Percentiles rank a stretch among this genome's conserved stretches.
Conservation (phyloP, 1,140 invertebrate genomes). For the Drosophila pallidifrons region DNA sequence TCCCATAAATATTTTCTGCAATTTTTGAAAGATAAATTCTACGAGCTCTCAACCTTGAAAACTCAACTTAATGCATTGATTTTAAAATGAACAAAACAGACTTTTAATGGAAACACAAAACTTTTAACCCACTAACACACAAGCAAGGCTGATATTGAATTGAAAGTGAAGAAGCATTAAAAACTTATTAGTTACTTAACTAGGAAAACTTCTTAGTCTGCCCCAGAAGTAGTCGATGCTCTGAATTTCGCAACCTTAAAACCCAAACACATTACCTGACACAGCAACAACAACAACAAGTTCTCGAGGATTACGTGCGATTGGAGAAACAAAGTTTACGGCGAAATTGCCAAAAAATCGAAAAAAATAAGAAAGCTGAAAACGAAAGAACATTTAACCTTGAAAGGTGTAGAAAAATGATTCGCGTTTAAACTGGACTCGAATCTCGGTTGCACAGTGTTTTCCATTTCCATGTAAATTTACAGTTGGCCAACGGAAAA, state of each 20-base stretch:
- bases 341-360: conserved; percentile 29
- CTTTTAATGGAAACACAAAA: no score
- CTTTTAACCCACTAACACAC: background rate
- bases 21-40: no score
- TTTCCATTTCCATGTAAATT: conserved; percentile 41
- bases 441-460: background rate
- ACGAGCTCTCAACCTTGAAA: no score
- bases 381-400: conserved; percentile 56
- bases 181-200: conserved; percentile 1
- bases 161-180: background rate
- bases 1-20: no score
- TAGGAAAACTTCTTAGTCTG: conserved; percentile 7
- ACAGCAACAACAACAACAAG: conserved; percentile 27
- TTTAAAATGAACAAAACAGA: no score
- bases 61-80: no score
- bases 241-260: conserved; percentile 10
- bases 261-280: conserved; percentile 31
- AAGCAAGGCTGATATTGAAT: background rate
- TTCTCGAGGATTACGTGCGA: conserved; percentile 47
- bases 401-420: conserved; percentile 45
- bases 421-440: conserved; percentile 22
- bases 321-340: conserved; percentile 42
- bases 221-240: background rate
- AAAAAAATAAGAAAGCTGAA: no score
- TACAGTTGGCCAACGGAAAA: conserved; percentile 29